These are phyloP conservation scores for Drosophila lutescens DNA, from an alignment of 2,888 invertebrate genomes.

Conservation along the genomic window DNA sequence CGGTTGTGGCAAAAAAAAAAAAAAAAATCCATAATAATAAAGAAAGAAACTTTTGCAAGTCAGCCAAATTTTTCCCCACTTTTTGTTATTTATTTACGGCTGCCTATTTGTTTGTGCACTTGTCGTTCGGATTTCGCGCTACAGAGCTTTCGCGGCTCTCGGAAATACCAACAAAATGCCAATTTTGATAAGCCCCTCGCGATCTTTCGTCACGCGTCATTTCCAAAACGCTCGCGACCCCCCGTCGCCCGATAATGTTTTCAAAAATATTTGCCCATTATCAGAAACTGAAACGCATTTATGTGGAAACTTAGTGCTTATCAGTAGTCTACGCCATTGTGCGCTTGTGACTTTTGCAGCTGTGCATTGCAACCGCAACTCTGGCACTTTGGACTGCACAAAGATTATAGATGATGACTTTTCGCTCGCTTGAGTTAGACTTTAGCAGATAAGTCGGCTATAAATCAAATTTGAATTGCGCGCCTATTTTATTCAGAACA, in stretches of 20 bases:
- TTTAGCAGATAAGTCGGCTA: not conserved
- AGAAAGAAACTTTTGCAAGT: conserved; percentile 32
- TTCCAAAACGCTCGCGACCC: conserved; percentile 21
- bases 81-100: conserved; percentile 15
- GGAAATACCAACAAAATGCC: conserved; percentile 15
- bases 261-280: not conserved
- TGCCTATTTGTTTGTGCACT: conserved; percentile 33
- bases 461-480: conserved; percentile 17
- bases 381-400: conserved; percentile 27
- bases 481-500: not conserved
- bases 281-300: conserved; percentile 21
- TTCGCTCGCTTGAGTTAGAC: not conserved
- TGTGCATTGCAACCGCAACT: conserved; percentile 20
- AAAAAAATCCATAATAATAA: not conserved
- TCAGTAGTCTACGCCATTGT: conserved; percentile 6
- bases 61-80: conserved; percentile 32
- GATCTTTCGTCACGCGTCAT: conserved; percentile 26
- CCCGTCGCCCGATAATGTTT: not conserved
- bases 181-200: conserved; percentile 23
- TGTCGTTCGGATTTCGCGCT: conserved; percentile 11
- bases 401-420: not conserved
- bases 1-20: not conserved
- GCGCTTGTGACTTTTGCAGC: conserved; percentile 21
- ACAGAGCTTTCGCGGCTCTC: conserved; percentile 24
- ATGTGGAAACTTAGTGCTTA: conserved; percentile 12